Base-by-base conservation (phyloP, 2,888 invertebrate species). In the Sesamia inferens region DNA sequence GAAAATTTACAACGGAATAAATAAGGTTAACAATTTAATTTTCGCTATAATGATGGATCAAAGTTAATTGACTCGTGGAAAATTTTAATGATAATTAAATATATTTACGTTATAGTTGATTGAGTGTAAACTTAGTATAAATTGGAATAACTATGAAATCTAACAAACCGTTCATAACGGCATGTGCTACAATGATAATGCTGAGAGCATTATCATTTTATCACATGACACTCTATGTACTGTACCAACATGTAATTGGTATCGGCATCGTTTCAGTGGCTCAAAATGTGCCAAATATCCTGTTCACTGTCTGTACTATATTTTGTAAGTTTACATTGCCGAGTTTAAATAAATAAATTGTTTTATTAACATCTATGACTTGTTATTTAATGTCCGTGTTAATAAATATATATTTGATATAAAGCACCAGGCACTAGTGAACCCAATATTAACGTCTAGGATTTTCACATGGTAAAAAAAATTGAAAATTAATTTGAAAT, bases 241-340 rank as follows among this genome's bases (percentile, higher is more conserved):
- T 19, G 44, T 69, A 79, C 24, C 24, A 19, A 48, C 57, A 71
- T 71, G 61, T 76, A 62, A 71, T 76, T 72, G 64, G 74, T 81
- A 82, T 74, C 22, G 31, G 71, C 79, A 82, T 77, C 48, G 66
- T 79, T 79, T 82, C 67, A 31, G 55, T 82, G 89, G 90, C 91
- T 93, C 92, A 92, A 90, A 78, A 76, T 89, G 91, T 93, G 94
- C 92, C 93, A 94, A 93, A 87, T 75, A 89, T 88, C 84, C 83
- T 83, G 85, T 90, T 88, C 86, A 88, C 84, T 89, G 85, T 89
- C 88, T 91, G 91, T 92, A 92, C 85, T 87, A 92, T 92, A 93
- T 93, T 94, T 94, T 94, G 90, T 93, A 94, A 94, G 91, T 93
- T 93, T 92, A 92, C 92, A 90, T 91, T 91, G 90, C 90, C 90